These are phyloP conservation scores for Tetramorium parvispinum DNA, from an alignment of 1,140 invertebrate species.

Conservation along the genomic window DNA sequence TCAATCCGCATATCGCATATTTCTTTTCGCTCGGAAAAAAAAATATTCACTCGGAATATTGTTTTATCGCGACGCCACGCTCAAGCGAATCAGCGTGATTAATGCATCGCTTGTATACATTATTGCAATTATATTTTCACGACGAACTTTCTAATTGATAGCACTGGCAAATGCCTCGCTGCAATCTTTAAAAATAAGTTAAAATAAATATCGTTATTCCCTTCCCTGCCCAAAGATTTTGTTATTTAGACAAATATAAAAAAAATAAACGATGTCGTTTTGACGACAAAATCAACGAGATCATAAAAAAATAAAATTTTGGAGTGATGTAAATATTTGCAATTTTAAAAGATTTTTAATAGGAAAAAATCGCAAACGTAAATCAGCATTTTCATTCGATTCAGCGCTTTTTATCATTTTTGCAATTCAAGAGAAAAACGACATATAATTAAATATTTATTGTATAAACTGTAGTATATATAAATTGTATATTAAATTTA, in stretches of 20 bases:
- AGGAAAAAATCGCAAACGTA: neutral
- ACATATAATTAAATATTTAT: neutral
- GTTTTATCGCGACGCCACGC: constrained; percentile 34
- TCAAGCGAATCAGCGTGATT: constrained; percentile 22
- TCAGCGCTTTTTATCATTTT: neutral
- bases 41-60: neutral
- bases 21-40: neutral
- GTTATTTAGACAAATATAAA: neutral
- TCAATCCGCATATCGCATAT: neutral
- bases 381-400: constrained; percentile 17
- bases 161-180: neutral
- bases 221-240: neutral
- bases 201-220: neutral
- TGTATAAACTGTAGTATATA: neutral
- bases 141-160: neutral
- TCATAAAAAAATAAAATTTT: neutral
- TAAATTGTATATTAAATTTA: neutral
- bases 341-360: constrained; percentile 4
- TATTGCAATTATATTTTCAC: constrained; percentile 21
- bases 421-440: neutral
- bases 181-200: neutral
- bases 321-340: neutral
- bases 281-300: neutral
- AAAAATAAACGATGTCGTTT: neutral
- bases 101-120: neutral